phyloP scores from a whole-genome alignment of 2,888 invertebrate species.

The Scrobipalpa atriplicella region DNA sequence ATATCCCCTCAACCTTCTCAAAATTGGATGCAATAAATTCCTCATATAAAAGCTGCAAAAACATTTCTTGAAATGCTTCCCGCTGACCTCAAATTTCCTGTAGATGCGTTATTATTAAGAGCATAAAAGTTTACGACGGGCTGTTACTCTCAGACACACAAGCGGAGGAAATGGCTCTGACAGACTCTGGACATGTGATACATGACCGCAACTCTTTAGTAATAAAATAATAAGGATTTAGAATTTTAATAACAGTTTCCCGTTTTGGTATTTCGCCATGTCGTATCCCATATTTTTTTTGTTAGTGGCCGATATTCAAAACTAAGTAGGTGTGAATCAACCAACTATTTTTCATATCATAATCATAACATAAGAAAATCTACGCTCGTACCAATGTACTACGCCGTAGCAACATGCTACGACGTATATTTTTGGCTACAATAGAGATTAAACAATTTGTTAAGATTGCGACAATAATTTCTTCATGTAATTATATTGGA shows the following conservation, averaged over 20 bases:
- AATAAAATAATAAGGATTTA: not conserved
- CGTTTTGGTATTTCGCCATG: not conserved
- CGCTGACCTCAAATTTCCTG: conserved; percentile 18
- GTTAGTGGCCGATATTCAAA: too few relatives aligned
- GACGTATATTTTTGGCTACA: too few relatives aligned
- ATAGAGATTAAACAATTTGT: too few relatives aligned
- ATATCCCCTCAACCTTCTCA: not conserved
- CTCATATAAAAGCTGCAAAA: not conserved
- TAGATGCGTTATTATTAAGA: conserved; percentile 22
- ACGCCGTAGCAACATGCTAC: too few relatives aligned
- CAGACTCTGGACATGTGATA: conserved; percentile 3
- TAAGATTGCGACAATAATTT: too few relatives aligned
- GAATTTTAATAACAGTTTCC: not conserved
- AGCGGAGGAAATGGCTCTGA: conserved; percentile 16
- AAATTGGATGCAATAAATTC: not conserved
- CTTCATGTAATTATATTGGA: too few relatives aligned
- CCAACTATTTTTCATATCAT: too few relatives aligned
- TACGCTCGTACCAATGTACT: too few relatives aligned
- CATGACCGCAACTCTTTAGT: conserved; percentile 13
- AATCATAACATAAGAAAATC: too few relatives aligned
- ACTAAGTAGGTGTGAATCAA: too few relatives aligned
- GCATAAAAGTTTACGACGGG: conserved; percentile 21
- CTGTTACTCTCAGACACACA: conserved; percentile 22
- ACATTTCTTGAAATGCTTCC: not conserved
- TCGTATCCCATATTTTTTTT: too few relatives aligned